phyloP scores from a whole-genome alignment of 2,797 vertebrate genomes.

The Aotus griseimembra region DNA sequence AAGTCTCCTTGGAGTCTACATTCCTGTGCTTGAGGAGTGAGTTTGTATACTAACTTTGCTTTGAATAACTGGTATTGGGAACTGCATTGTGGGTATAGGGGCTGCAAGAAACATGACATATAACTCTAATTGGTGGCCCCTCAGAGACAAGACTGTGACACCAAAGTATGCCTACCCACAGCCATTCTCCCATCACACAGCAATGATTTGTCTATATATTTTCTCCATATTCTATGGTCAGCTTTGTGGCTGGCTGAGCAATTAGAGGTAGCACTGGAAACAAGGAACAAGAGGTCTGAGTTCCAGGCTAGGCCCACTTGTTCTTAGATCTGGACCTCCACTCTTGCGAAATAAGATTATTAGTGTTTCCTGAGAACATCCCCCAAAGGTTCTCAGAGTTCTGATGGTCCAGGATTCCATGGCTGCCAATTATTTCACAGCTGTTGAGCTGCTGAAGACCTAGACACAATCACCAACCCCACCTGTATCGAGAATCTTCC shows the following conservation, averaged over 20 bases:
- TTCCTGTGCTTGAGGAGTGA: background rate
- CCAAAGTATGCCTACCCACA: accelerated
- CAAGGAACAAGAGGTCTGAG: background rate
- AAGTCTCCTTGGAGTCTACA: background rate
- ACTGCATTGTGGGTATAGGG: background rate
- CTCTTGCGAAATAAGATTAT: background rate
- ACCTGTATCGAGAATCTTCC: background rate
- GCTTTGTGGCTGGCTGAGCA: background rate
- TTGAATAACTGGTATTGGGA: background rate
- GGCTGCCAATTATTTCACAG: background rate
- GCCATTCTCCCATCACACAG: background rate
- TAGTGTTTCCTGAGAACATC: background rate
- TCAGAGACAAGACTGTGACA: background rate
- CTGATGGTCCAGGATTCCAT: background rate
- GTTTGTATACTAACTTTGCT: background rate
- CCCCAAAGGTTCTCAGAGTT: background rate
- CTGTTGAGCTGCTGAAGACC: background rate
- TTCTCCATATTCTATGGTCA: background rate
- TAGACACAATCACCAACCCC: background rate
- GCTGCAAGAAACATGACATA: background rate
- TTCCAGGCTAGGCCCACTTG: background rate
- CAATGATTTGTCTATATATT: accelerated
- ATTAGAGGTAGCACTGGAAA: background rate
- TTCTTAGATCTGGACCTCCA: background rate
- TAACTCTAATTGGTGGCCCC: background rate